phyloP scores from a whole-genome alignment of 2,888 invertebrate species.

The Gortyna flavago region DNA sequence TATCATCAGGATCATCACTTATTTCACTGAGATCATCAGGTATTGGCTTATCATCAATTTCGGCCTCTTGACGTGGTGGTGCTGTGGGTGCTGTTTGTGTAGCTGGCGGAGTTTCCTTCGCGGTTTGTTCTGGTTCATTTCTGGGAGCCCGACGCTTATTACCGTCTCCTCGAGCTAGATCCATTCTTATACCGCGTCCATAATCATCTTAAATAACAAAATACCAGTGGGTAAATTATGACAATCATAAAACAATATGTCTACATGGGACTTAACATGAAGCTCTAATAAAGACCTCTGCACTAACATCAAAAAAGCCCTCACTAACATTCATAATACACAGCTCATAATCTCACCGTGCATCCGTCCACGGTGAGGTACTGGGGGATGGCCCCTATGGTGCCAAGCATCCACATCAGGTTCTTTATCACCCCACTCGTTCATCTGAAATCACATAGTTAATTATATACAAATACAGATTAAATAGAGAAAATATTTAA shows the following conservation, averaged over 20 bases:
- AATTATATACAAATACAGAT: slow-evolving; percentile 35
- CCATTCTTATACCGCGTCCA: slow-evolving; percentile 84
- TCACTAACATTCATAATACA: neutral
- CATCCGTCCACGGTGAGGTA: slow-evolving; percentile 87
- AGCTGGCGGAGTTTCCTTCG: slow-evolving; percentile 80
- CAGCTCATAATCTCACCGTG: slow-evolving; percentile 74
- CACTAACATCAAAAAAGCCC: neutral
- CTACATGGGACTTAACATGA: neutral
- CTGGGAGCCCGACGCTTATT: slow-evolving; percentile 84
- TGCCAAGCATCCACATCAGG: slow-evolving; percentile 87
- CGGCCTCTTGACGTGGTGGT: slow-evolving; percentile 80
- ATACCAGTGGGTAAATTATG: neutral
- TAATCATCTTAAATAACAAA: slow-evolving; percentile 79
- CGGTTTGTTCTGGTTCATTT: slow-evolving; percentile 78
- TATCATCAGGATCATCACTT: slow-evolving; percentile 97
- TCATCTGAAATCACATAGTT: slow-evolving; percentile 77
- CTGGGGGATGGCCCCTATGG: slow-evolving; percentile 85
- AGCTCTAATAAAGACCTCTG: neutral
- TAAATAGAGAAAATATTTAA: slow-evolving; percentile 25
- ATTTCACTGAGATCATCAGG: slow-evolving; percentile 95
- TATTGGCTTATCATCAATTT: slow-evolving; percentile 88
- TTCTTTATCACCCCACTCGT: slow-evolving; percentile 89
- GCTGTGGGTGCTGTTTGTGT: slow-evolving; percentile 75
- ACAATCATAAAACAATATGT: neutral
- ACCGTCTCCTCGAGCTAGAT: slow-evolving; percentile 76